Evolutionary conservation across 2,797 vertebrate species (phyloP).

Genomic region (Myotis myotis): DNA sequence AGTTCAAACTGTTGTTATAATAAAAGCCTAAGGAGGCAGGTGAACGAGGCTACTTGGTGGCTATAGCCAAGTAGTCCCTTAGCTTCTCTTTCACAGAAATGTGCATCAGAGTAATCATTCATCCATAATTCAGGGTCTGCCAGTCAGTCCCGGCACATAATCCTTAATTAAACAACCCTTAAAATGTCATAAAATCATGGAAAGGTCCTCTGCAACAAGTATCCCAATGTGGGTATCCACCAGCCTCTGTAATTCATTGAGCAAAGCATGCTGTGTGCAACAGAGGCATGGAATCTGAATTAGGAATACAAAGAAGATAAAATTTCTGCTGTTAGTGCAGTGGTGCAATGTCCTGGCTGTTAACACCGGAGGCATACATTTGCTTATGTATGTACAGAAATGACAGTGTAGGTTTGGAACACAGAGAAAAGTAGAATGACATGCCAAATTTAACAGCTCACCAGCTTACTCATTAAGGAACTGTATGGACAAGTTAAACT

Average conservation of each 20-base stretch:
- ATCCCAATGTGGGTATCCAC: not conserved
- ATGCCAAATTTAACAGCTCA: not conserved
- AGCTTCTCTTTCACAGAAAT: too few species aligned
- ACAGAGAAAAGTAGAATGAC: not conserved
- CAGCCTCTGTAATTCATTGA: not conserved
- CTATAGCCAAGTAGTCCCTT: too few species aligned
- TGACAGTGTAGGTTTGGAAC: not conserved
- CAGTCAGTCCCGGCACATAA: not conserved
- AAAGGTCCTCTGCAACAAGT: not conserved
- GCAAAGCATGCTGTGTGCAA: not conserved
- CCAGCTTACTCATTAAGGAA: not conserved
- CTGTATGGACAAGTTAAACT: not conserved
- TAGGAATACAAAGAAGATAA: not conserved
- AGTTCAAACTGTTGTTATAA: too few species aligned
- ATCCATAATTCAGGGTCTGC: too few species aligned
- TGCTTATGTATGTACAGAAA: not conserved
- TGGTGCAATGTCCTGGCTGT: accelerated
- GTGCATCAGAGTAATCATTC: too few species aligned
- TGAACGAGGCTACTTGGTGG: too few species aligned
- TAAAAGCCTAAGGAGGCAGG: too few species aligned
- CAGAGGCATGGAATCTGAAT: not conserved
- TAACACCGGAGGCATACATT: not conserved
- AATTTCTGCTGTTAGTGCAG: not conserved
- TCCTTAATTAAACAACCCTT: not conserved
- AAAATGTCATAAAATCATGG: not conserved